Evolutionary conservation across 2,797 vertebrate species (phyloP), one percentile per base, ranked within the genome.

Genomic region (Columba guinea): DNA sequence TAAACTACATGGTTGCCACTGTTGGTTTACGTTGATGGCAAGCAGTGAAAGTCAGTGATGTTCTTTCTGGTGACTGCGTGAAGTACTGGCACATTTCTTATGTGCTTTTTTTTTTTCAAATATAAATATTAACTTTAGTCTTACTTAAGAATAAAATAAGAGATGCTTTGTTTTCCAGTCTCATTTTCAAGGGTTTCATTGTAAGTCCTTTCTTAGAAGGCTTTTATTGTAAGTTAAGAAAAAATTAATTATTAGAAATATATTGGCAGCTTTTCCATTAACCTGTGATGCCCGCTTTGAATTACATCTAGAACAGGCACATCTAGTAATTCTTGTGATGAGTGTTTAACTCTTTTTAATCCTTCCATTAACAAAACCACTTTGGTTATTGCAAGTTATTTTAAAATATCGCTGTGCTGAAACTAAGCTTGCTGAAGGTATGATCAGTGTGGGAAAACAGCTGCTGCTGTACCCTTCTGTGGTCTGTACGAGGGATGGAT

Each of bases 201-300:
- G 11, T 37, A 80, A 93, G 52, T 75, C 16, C 22, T 73, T 85
- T 80, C 39, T 76, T 91, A 41, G 39, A 79, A 77, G 22, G 39
- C n/a, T 26, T 77, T 77, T 74, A 53, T 10, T 58, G 3, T n/a
- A 78, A 78, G 58, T 55, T 84, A 74, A 63, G 37, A 55, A 84
- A 76, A 92, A 88, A 74, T 5, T 24, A 83, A 78, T 84, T 93
- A 78, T 82, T 73, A 63, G 70, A 88, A 58, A 10, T 74, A 81
- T 58, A 62, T 86, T 84, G 58, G 49, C 82, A 95, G 79, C n/a
- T 96, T 93, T 94, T 84, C 68, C 55, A 62, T 94, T 96, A 93
- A 94, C 86, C 71, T 91, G 17, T 68, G 63, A 62, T 96, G 35
- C 67, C 78, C 51, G 71, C 69, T 91, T 96, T 39, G 87, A 84